phyloP scores from a whole-genome alignment of 1,140 invertebrate species.

The Calephelis nemesis region DNA sequence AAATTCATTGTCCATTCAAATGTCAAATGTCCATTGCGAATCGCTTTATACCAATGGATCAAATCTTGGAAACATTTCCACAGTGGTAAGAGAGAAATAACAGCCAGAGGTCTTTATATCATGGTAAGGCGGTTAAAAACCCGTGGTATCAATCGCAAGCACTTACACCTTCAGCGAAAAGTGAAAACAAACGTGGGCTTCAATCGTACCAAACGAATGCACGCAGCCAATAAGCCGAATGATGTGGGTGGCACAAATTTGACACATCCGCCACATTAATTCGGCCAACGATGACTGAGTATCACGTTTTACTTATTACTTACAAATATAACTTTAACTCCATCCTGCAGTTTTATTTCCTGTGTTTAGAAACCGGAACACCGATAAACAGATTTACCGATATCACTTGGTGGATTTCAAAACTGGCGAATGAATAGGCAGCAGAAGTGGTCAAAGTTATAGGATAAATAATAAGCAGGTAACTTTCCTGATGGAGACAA shows the following conservation, averaged over 20 bases:
- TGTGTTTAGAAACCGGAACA: no score
- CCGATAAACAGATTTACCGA: no score
- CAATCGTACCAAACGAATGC: not conserved
- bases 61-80: no score
- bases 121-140: not conserved
- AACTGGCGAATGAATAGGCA: no score
- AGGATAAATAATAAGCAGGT: no score
- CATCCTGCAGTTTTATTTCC: not conserved
- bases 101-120: not conserved
- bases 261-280: constrained; percentile 52
- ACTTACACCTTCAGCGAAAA: not conserved
- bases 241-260: constrained; percentile 51
- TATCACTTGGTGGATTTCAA: no score
- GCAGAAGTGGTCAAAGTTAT: no score
- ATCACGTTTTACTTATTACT: constrained; percentile 19
- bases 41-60: no score
- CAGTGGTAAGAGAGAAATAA: no score
- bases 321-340: constrained; percentile 11
- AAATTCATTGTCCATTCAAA: no score
- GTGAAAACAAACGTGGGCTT: not conserved
- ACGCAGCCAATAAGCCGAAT: constrained; percentile 3
- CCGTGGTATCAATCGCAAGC: not conserved
- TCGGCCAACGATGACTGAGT: constrained; percentile 6
- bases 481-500: no score
- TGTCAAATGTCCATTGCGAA: no score